Conservation (phyloP, 2,113 vertebrate species). For the Cottus gobio region DNA sequence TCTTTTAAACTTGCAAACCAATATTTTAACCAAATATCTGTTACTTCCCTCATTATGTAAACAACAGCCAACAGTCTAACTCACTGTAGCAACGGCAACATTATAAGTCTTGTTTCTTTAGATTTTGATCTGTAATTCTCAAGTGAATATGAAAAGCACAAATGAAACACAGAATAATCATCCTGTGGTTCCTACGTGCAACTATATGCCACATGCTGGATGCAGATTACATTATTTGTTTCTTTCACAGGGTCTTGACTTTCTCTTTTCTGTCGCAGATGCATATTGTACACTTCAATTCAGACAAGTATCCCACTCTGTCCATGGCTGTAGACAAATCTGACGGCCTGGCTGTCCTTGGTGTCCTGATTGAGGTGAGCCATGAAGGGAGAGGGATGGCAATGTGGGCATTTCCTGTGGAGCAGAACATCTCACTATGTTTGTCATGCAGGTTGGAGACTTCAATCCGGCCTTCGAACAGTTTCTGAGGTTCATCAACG, state of each 20-base stretch:
- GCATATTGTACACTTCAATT: slow-evolving; percentile 95
- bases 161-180: background rate
- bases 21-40: background rate
- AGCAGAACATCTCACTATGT: background rate
- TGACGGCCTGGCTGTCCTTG: slow-evolving; percentile 92
- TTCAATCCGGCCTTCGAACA: slow-evolving; percentile 90
- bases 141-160: background rate
- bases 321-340: slow-evolving; percentile 87
- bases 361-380: slow-evolving; percentile 92
- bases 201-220: background rate
- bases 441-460: slow-evolving; percentile 85
- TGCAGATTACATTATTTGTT: background rate
- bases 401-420: background rate
- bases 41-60: no score
- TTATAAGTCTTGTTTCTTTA: no score
- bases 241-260: background rate
- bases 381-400: background rate
- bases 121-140: no score
- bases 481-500: slow-evolving; percentile 87
- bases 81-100: no score
- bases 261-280: slow-evolving; percentile 80
- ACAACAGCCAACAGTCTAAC: no score
- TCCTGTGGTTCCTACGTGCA: background rate
- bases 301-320: slow-evolving; percentile 89
- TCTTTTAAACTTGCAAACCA: no score